Conservation (phyloP, 2,113 vertebrate genomes). For the Etheostoma spectabile region DNA sequence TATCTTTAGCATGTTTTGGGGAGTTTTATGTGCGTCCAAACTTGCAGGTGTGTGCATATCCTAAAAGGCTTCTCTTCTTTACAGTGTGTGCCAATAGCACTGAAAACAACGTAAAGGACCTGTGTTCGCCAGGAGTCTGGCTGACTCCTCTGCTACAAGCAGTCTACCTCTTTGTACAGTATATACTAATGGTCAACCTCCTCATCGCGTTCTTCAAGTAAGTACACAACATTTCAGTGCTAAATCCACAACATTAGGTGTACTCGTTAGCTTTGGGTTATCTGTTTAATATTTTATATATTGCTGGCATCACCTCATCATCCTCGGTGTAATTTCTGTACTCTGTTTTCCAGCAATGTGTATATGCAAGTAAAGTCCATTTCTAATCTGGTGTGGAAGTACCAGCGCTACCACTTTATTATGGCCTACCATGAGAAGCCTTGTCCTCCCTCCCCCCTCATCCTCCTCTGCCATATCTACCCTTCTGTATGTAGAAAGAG, state of each 20-base stretch:
- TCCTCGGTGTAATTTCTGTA: not conserved
- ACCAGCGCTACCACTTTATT: slow-evolving; percentile 98
- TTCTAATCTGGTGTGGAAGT: slow-evolving; percentile 99
- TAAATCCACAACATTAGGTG: not conserved
- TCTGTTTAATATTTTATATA: not conserved
- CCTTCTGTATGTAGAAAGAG: slow-evolving; percentile 93
- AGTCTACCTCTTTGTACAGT: slow-evolving; percentile 99
- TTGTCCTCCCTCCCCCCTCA: slow-evolving; percentile 94
- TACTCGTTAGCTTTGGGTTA: not conserved
- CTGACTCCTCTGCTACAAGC: slow-evolving; percentile 96
- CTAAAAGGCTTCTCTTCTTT: slow-evolving; percentile 35
- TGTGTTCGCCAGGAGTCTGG: slow-evolving; percentile 92
- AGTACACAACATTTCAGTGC: slow-evolving; percentile 60
- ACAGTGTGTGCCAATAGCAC: slow-evolving; percentile 92
- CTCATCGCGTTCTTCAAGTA: slow-evolving; percentile 99
- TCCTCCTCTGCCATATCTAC: slow-evolving; percentile 93
- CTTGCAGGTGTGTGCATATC: not conserved
- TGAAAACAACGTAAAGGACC: not conserved
- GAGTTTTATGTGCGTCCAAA: not conserved
- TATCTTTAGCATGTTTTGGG: not conserved
- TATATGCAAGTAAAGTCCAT: slow-evolving; percentile 98
- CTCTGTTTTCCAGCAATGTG: slow-evolving; percentile 89
- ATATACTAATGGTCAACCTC: slow-evolving; percentile 99
- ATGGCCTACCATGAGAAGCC: slow-evolving; percentile 99
- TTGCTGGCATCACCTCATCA: not conserved